These are phyloP conservation scores for Caenorhabditis panamensis DNA, from an alignment of 2,888 invertebrate species.

Conservation along the genomic window DNA sequence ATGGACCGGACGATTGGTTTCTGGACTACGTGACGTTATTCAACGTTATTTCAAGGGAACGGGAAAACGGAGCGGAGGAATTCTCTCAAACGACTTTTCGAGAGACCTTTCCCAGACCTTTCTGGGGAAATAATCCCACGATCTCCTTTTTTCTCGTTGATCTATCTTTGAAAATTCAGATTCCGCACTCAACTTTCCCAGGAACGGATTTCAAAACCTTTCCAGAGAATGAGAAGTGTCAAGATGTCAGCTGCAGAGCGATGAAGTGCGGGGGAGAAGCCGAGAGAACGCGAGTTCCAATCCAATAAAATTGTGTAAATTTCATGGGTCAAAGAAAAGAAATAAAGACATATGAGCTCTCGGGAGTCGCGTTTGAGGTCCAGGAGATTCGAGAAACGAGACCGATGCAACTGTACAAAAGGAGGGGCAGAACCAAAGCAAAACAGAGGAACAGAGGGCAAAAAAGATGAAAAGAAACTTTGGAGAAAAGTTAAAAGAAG, in stretches of 20 bases:
- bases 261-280: too few relatives aligned
- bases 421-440: not conserved
- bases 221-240: too few relatives aligned
- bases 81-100: not conserved
- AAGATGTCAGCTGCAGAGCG: too few relatives aligned
- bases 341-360: constrained; percentile 24
- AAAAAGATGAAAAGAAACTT: not conserved
- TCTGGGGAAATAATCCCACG: not conserved
- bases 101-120: constrained; percentile 2
- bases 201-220: not conserved
- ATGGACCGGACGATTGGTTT: constrained; percentile 8
- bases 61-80: too few relatives aligned
- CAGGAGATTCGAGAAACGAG: not conserved
- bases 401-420: too few relatives aligned
- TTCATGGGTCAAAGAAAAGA: constrained; percentile 36
- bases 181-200: not conserved
- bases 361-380: constrained; percentile 23
- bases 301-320: constrained; percentile 39
- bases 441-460: not conserved
- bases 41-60: not conserved
- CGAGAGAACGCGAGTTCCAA: not conserved
- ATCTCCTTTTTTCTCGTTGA: not conserved
- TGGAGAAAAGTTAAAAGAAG: constrained; percentile 40
- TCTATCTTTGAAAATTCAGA: too few relatives aligned
- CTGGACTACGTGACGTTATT: not conserved